Percentiles rank a stretch among this genome's conserved stretches.
Conservation (phyloP, 2,113 vertebrate species). For the Mastomys natalensis region DNA sequence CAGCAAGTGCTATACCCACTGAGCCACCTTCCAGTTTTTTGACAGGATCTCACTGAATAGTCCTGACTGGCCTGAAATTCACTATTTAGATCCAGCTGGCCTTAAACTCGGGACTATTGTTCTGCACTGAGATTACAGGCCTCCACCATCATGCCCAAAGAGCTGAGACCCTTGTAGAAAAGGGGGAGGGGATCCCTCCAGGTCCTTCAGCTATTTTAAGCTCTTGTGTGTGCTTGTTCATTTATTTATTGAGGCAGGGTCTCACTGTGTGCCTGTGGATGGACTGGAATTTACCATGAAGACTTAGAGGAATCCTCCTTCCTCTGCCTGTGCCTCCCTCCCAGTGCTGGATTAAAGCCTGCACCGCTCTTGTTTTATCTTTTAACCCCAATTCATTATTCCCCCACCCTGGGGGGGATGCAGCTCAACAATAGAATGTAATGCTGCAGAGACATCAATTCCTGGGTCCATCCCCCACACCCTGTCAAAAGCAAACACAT, state of each 20-base stretch:
- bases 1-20: not conserved
- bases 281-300: not conserved
- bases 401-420: fast-evolving
- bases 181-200: not conserved
- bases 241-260: not conserved
- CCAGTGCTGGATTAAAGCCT: not conserved
- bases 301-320: not conserved
- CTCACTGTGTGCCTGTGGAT: not conserved
- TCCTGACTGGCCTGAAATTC: not conserved
- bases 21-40: not conserved
- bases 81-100: not conserved
- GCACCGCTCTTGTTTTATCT: not conserved
- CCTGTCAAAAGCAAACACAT: not conserved
- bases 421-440: not conserved
- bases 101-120: not conserved
- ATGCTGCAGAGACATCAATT: not conserved
- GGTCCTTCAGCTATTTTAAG: not conserved
- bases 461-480: not conserved
- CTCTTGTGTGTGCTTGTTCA: not conserved
- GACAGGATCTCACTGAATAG: not conserved
- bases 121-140: not conserved
- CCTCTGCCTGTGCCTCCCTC: not conserved
- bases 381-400: not conserved
- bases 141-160: not conserved
- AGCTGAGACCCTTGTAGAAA: not conserved